Conservation (phyloP, 2,797 vertebrate species). For the Oryzias dopingdopingensis region DNA sequence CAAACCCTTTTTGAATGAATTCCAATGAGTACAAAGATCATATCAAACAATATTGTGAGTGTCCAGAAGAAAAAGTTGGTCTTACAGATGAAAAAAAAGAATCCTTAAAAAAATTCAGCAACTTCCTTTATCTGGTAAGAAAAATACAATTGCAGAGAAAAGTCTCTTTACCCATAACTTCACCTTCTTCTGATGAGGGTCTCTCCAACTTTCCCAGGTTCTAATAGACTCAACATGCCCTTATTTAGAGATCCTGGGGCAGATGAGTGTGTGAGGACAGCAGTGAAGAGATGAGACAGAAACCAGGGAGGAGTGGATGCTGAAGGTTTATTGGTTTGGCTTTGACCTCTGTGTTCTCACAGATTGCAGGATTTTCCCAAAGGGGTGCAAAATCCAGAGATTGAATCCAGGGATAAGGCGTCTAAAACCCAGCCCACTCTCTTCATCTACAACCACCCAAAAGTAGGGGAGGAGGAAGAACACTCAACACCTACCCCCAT, state of each 20-base stretch:
- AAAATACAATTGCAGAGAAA: slow-evolving; percentile 49
- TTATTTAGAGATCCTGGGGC: slow-evolving; percentile 63
- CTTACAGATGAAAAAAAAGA: no score
- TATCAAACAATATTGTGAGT: no score
- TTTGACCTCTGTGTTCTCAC: slow-evolving; percentile 55
- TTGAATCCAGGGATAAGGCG: slow-evolving; percentile 57
- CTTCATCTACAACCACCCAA: slow-evolving; percentile 30
- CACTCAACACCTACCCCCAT: not conserved
- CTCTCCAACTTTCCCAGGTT: slow-evolving; percentile 31
- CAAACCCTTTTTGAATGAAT: no score
- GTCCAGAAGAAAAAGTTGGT: no score
- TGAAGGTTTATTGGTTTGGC: slow-evolving; percentile 66
- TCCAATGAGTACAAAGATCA: no score
- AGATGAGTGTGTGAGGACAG: slow-evolving; percentile 37
- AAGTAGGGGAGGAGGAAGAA: slow-evolving; percentile 20
- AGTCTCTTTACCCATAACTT: slow-evolving; percentile 32
- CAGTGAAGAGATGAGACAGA: slow-evolving; percentile 27
- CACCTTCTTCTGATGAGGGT: slow-evolving; percentile 26
- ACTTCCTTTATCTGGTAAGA: slow-evolving; percentile 56
- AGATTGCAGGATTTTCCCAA: slow-evolving; percentile 43
- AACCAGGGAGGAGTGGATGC: slow-evolving; percentile 54
- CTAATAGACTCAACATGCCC: slow-evolving; percentile 73
- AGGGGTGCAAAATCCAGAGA: slow-evolving; percentile 47
- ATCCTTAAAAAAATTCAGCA: not conserved
- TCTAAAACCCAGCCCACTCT: slow-evolving; percentile 28